A percentile compares a stretch with the other conserved stretches of the same genome.
These are phyloP conservation scores for Neria commutata DNA, from an alignment of 2,888 invertebrate genomes.

Conservation along the genomic window DNA sequence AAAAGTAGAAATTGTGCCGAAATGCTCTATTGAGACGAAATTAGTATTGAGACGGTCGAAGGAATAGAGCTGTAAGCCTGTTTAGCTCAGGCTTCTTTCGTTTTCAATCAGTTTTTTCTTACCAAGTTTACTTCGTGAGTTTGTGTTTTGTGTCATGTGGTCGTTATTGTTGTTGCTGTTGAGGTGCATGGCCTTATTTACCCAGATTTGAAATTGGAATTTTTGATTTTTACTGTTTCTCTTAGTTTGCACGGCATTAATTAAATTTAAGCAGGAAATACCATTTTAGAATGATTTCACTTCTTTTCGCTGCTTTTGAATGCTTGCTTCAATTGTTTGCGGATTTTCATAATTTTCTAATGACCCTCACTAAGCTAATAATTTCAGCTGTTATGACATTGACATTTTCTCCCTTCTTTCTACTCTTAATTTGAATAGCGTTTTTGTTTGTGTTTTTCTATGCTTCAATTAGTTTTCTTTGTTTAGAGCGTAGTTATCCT, in stretches of 20 bases:
- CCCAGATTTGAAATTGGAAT: slow-evolving; percentile 47
- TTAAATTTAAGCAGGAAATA: slow-evolving; percentile 28
- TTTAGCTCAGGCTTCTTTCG: slow-evolving; percentile 18
- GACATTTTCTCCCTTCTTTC: no score
- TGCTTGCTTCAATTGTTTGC: no score
- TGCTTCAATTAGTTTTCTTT: no score
- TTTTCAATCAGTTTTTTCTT: slow-evolving; percentile 15
- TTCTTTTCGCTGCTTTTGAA: slow-evolving; percentile 26
- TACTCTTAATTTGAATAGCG: no score
- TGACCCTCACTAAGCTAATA: no score
- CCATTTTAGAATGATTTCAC: slow-evolving; percentile 21
- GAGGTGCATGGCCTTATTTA: slow-evolving; percentile 57
- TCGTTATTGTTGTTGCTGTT: slow-evolving; percentile 18
- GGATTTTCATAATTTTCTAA: no score
- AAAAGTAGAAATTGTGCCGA: no score
- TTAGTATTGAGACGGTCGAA: no score
- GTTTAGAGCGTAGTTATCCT: no score
- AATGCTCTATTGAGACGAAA: no score
- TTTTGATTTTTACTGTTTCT: slow-evolving; percentile 32
- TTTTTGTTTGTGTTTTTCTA: no score
- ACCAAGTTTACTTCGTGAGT: not conserved
- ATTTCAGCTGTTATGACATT: no score
- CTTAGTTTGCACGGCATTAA: slow-evolving; percentile 1
- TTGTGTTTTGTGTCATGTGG: slow-evolving; percentile 11
- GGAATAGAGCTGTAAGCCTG: slow-evolving; percentile 1